These are phyloP conservation scores for Dendrophyllia cribrosa DNA, from an alignment of 64 coral and sea anemone genomes.

Conservation along the genomic window DNA sequence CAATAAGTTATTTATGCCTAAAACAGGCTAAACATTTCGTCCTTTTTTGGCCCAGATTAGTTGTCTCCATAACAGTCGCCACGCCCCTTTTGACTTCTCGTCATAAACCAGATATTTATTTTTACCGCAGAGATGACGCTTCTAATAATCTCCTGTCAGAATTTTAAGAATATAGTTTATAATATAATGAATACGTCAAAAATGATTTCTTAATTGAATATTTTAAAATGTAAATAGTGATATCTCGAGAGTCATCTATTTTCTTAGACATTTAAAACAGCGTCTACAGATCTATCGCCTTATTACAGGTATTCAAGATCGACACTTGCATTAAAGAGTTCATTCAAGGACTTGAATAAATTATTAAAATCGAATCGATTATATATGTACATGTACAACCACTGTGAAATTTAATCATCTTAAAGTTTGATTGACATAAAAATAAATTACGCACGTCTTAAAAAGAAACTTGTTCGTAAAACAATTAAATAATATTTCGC, in stretches of 20 bases:
- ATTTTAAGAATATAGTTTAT: background rate
- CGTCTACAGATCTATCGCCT: background rate
- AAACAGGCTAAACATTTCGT: background rate
- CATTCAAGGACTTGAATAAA: too few species aligned
- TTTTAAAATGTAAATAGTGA: conserved; percentile 35
- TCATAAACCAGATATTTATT: background rate
- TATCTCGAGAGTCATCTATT: background rate
- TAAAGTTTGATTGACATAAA: too few species aligned
- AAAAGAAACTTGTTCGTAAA: too few species aligned
- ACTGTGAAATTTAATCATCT: too few species aligned
- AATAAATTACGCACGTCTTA: too few species aligned
- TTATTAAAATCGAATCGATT: too few species aligned
- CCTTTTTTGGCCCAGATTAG: too few species aligned
- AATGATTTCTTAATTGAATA: background rate
- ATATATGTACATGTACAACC: too few species aligned
- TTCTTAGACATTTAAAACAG: background rate
- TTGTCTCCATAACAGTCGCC: background rate
- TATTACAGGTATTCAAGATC: background rate
- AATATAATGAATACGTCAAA: background rate
- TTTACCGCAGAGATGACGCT: background rate
- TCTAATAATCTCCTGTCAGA: background rate
- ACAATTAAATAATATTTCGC: too few species aligned
- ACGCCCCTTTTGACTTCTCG: background rate
- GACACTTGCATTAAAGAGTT: background rate
- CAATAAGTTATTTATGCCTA: background rate